Evolutionary conservation across 1,140 invertebrate species (phyloP).

Genomic region (Geopemphigus sp.): DNA sequence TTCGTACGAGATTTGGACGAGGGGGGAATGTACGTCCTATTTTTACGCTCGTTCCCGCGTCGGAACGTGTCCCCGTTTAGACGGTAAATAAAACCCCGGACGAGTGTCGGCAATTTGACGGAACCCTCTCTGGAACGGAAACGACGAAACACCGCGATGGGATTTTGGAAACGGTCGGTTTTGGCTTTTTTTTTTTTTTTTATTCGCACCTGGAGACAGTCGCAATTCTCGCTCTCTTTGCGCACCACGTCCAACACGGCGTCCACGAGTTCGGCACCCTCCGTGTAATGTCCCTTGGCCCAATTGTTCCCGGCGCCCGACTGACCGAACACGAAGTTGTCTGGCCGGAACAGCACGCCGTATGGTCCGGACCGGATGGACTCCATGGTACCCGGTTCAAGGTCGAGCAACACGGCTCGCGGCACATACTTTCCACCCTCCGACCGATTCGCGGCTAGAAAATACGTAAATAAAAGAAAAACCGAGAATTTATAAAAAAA

Average conservation of each 20-base stretch:
- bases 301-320: slow-evolving; percentile 71
- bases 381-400: slow-evolving; percentile 76
- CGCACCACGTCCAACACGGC: slow-evolving; percentile 76
- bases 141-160: too few species aligned
- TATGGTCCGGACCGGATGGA: slow-evolving; percentile 69
- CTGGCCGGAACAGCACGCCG: slow-evolving; percentile 72
- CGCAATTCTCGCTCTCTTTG: slow-evolving; percentile 72
- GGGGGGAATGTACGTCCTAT: too few species aligned
- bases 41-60: too few species aligned
- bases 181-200: slow-evolving; percentile 5
- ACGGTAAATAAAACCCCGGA: too few species aligned
- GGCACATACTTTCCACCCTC: slow-evolving; percentile 56
- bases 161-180: too few species aligned
- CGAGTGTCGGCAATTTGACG: too few species aligned
- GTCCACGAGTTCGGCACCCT: slow-evolving; percentile 75
- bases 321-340: slow-evolving; percentile 71
- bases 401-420: slow-evolving; percentile 70
- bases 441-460: slow-evolving; percentile 38
- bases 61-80: too few species aligned
- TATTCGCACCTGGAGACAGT: slow-evolving; percentile 69
- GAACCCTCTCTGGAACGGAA: too few species aligned
- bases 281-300: slow-evolving; percentile 79
- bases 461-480: too few species aligned
- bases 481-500: too few species aligned
- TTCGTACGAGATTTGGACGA: too few species aligned